These are phyloP conservation scores for Coryphaenoides rupestris DNA, from an alignment of 2,113 vertebrate genomes.

Conservation along the genomic window DNA sequence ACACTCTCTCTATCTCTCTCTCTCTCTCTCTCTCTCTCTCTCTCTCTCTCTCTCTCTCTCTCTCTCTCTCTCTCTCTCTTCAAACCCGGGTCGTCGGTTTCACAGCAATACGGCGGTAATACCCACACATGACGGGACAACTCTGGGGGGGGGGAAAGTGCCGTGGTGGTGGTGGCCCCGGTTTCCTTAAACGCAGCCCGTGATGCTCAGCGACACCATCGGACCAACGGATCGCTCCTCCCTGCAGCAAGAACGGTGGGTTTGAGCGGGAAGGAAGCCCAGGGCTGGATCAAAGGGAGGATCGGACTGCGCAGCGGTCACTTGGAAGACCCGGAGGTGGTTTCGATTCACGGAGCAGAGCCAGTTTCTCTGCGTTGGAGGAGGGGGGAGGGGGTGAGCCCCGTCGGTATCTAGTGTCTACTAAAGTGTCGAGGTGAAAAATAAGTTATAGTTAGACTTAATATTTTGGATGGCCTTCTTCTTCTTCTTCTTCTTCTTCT, in stretches of 20 bases:
- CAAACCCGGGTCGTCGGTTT: constrained; percentile 21
- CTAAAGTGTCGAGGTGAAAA: no score
- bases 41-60: neutral
- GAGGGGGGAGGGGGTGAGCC: neutral
- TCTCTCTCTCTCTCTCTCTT: neutral
- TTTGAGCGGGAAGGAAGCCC: constrained; percentile 54
- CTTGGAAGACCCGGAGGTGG: constrained; percentile 39
- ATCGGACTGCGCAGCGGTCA: neutral
- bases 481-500: no score
- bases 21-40: no score
- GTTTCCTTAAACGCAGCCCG: constrained; percentile 68
- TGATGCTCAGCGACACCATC: constrained; percentile 63
- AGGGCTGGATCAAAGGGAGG: constrained; percentile 48
- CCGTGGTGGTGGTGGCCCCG: constrained; percentile 60
- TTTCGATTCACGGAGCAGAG: neutral
- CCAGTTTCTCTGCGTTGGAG: neutral
- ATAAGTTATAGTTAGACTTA: no score
- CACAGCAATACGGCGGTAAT: constrained; percentile 25
- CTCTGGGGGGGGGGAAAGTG: no score
- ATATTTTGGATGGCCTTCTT: no score
- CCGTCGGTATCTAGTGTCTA: no score
- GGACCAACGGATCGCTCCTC: constrained; percentile 68
- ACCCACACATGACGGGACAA: no score
- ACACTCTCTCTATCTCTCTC: no score
- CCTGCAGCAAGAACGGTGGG: constrained; percentile 72